phyloP scores from a whole-genome alignment of 2,888 invertebrate genomes.

The Xanthorhoe spadicearia region DNA sequence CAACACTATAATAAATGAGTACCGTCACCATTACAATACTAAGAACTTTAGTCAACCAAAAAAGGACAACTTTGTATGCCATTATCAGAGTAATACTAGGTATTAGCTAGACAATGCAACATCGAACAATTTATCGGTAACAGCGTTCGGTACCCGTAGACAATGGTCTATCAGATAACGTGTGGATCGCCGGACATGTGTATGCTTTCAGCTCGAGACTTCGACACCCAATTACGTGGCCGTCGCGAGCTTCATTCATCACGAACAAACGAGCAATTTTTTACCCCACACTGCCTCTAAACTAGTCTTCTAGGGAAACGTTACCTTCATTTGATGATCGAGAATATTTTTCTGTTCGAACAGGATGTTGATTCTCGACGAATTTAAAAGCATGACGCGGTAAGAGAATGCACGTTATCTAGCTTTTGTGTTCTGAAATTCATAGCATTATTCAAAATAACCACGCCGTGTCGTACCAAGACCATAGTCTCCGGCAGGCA shows the following conservation, averaged over 20 bases:
- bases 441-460: too few relatives aligned
- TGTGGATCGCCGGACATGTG: slow-evolving; percentile 72
- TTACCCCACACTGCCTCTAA: slow-evolving; percentile 54
- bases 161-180: slow-evolving; percentile 77
- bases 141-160: slow-evolving; percentile 76
- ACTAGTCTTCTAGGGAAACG: not conserved
- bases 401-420: too few relatives aligned
- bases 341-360: too few relatives aligned
- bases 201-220: slow-evolving; percentile 81
- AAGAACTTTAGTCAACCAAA: not conserved
- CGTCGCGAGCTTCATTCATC: slow-evolving; percentile 72
- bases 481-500: too few relatives aligned
- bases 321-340: not conserved
- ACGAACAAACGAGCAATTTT: slow-evolving; percentile 74
- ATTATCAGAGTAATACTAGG: slow-evolving; percentile 4
- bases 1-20: not conserved
- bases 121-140: slow-evolving; percentile 78
- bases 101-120: slow-evolving; percentile 61
- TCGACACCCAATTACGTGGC: slow-evolving; percentile 80
- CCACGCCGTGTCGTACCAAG: too few relatives aligned
- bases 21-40: not conserved
- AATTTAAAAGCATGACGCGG: too few relatives aligned
- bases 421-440: too few relatives aligned
- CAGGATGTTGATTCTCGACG: too few relatives aligned
- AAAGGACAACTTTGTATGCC: not conserved